Percentiles rank a stretch among this genome's conserved stretches.
phyloP scores from a whole-genome alignment of 1,140 invertebrate species.

The Tachypleus tridentatus region DNA sequence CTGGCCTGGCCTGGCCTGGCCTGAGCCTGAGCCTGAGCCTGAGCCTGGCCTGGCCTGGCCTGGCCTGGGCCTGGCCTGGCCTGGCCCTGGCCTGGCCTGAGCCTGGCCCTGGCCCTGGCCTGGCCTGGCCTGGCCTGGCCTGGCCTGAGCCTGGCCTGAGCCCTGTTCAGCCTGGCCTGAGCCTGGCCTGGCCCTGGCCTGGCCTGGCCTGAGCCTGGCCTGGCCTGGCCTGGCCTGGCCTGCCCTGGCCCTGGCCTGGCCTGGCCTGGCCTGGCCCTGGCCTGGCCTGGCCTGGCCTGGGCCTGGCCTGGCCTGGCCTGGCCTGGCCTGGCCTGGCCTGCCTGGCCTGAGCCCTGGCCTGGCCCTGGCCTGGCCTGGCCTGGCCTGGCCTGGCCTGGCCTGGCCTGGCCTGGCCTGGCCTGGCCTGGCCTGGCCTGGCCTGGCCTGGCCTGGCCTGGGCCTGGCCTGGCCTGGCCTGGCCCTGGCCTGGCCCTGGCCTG shows the following conservation, averaged over 20 bases:
- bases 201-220: slow-evolving; percentile 16
- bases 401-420: slow-evolving; percentile 25
- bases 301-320: slow-evolving; percentile 26
- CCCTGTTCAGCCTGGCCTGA: slow-evolving; percentile 16
- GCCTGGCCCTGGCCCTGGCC: no score
- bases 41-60: slow-evolving; percentile 25
- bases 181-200: no score
- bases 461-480: no score
- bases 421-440: slow-evolving; percentile 24
- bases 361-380: no score
- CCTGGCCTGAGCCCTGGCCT: no score
- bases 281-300: no score
- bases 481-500: no score
- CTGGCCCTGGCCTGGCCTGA: no score
- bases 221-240: slow-evolving; percentile 26
- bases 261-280: no score
- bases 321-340: slow-evolving; percentile 26
- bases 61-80: slow-evolving; percentile 23
- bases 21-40: slow-evolving; percentile 24
- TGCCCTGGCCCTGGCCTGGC: no score
- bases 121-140: slow-evolving; percentile 25
- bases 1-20: slow-evolving; percentile 26
- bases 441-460: slow-evolving; percentile 23
- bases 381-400: slow-evolving; percentile 22
- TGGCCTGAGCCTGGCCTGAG: slow-evolving; percentile 21